phyloP scores from a whole-genome alignment of 2,888 invertebrate species.

The Bembecia ichneumoniformis region DNA sequence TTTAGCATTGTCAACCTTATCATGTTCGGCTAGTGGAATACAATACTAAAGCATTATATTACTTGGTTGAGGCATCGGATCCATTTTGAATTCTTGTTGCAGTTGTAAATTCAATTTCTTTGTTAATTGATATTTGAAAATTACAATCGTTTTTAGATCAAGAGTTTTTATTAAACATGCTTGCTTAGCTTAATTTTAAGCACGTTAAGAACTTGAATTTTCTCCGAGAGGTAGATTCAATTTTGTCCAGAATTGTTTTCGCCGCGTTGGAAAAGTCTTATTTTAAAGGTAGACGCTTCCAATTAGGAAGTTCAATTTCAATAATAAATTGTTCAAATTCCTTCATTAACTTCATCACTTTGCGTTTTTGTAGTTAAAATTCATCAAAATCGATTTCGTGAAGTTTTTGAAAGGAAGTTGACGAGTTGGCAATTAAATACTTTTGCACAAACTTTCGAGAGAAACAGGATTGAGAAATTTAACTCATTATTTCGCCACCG shows the following conservation, averaged over 20 bases:
- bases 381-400: background rate
- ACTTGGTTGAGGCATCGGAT: too few relatives aligned
- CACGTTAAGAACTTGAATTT: background rate
- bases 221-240: background rate
- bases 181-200: background rate
- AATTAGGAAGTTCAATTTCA: slow-evolving; percentile 3
- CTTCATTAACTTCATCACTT: background rate
- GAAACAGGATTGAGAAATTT: slow-evolving; percentile 19
- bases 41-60: too few relatives aligned
- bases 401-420: slow-evolving; percentile 8
- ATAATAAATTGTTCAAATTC: slow-evolving; percentile 2
- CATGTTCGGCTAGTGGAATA: too few relatives aligned
- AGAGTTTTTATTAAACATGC: background rate
- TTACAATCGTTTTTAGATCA: background rate
- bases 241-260: background rate
- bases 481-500: slow-evolving; percentile 26
- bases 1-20: too few relatives aligned
- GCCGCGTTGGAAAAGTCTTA: slow-evolving; percentile 1
- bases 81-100: too few relatives aligned
- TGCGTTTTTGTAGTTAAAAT: background rate
- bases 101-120: too few relatives aligned
- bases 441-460: slow-evolving; percentile 10
- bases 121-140: too few relatives aligned
- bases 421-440: slow-evolving; percentile 17
- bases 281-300: slow-evolving; percentile 3